phyloP scores from a whole-genome alignment of 2,888 invertebrate species.

The Cataglyphis rosenhaueri region DNA sequence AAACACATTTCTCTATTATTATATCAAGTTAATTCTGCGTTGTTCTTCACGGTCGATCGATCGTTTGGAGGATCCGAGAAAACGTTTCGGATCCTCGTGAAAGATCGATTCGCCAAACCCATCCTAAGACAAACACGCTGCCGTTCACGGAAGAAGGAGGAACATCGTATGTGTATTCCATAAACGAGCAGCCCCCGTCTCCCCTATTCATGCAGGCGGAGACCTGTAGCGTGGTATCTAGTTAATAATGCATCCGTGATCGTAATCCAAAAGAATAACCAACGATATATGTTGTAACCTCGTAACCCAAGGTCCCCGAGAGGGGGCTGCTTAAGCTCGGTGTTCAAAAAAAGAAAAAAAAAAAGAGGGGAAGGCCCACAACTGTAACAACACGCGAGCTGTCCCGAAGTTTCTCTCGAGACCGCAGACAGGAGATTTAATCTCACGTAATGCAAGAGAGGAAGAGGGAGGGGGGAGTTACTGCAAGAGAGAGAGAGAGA shows the following conservation, averaged over 20 bases:
- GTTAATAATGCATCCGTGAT: constrained; percentile 81
- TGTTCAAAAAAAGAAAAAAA: constrained; percentile 52
- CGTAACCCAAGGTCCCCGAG: constrained; percentile 53
- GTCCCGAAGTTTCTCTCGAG: constrained; percentile 59
- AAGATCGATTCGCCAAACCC: constrained; percentile 53
- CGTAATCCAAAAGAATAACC: constrained; percentile 83
- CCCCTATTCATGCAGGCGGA: constrained; percentile 59
- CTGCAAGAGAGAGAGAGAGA: not conserved
- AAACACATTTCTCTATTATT: constrained; percentile 13
- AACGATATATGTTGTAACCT: constrained; percentile 68
- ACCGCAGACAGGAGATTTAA: constrained; percentile 66
- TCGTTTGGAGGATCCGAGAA: not conserved
- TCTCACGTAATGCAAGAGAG: constrained; percentile 61
- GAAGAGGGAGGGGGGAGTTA: too few relatives aligned
- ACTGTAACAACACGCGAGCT: constrained; percentile 83
- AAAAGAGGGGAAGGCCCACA: constrained; percentile 70
- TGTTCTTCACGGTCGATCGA: constrained; percentile 31
- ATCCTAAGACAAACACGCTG: constrained; percentile 64
- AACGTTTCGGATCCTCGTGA: constrained; percentile 8
- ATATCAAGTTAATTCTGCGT: not conserved
- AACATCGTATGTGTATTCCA: constrained; percentile 50
- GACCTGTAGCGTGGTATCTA: constrained; percentile 79
- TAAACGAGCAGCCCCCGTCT: constrained; percentile 55
- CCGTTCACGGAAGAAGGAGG: constrained; percentile 9
- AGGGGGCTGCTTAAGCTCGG: constrained; percentile 65